These are phyloP conservation scores for Dissostichus mawsoni DNA, from an alignment of 2,113 vertebrate genomes.

Conservation along the genomic window DNA sequence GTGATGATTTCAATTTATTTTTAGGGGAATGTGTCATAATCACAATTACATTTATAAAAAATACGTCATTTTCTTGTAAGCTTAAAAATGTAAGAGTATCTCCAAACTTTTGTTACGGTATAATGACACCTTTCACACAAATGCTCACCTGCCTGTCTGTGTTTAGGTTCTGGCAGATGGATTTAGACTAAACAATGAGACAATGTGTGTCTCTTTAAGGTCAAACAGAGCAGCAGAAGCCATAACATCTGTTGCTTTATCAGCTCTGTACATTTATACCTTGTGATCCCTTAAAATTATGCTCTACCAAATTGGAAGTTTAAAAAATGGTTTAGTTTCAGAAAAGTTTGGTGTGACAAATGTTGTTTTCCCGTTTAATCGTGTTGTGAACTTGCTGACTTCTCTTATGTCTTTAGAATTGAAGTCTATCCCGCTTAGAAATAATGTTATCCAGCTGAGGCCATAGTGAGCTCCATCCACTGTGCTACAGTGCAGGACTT, in stretches of 20 bases:
- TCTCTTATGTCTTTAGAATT: neutral
- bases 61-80: too few species aligned
- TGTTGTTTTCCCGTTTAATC: neutral
- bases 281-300: neutral
- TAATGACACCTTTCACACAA: neutral
- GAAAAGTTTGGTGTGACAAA: neutral
- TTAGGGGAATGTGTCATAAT: too few species aligned
- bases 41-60: too few species aligned
- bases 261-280: neutral
- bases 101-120: neutral
- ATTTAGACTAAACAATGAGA: conserved; percentile 63
- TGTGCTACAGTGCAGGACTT: neutral
- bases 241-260: conserved; percentile 48
- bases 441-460: neutral
- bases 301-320: neutral
- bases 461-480: too few species aligned
- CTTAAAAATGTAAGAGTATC: too few species aligned
- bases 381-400: neutral
- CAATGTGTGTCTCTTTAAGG: conserved; percentile 19
- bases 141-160: conserved; percentile 21
- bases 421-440: too few species aligned
- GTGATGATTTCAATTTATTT: too few species aligned
- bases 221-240: conserved; percentile 34
- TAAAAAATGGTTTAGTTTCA: neutral
- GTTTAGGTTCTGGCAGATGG: conserved; percentile 32